Base-by-base conservation (phyloP, 92 coral and sea anemone species). In the Epizoanthus illoricatus region DNA sequence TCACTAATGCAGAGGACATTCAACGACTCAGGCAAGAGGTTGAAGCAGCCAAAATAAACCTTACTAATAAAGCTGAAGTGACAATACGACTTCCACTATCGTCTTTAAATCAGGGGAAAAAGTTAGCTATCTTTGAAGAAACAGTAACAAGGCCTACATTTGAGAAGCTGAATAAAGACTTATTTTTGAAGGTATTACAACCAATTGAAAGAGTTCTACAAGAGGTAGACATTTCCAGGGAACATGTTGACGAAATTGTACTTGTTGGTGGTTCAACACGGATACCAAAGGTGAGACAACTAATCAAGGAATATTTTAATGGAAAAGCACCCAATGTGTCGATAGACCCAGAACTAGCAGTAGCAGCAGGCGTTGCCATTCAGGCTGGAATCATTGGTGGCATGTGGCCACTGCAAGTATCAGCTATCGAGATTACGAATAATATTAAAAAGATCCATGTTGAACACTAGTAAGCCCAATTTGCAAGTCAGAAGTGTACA, bases 351-450 rank as follows among this genome's bases (percentile, higher is more conserved):
- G 98, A 95, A 81, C 88, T 95, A 41, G 98, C 98, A 5, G 98
- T 95, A 12, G 98, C 98, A 20, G 89, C 96, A 24, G 98, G 98
- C 4, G 98, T 95, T 12, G 97, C 98, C 10, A 95, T 95, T 54
- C 98, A 95, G 81, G 98, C 98, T 5, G 98, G 98, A 4, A 93
- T 95, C 60, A 91, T 96, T 68, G 99, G 99, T 17, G 99, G 99
- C 16, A 94, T 92, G 97, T 96, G 99, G 99, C 99, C 99, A 1
- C 90, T 96, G 5, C 99, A 96, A 68, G 99, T 96, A n/a, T 93
- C 99, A 8, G 99, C 99, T 3, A 85, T 96, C 73, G 99, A 96
- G 88, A 86, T 96, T 20, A 74, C 87, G 23, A 93, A 91, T 75
- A 80, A 91, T 64, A 79, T 96, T 15, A 88, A 82, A 74, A 96